Percentiles rank a stretch among this genome's conserved stretches.
Evolutionary conservation across 2,888 invertebrate species (phyloP).

Genomic region (Mesochorus sp.): DNA sequence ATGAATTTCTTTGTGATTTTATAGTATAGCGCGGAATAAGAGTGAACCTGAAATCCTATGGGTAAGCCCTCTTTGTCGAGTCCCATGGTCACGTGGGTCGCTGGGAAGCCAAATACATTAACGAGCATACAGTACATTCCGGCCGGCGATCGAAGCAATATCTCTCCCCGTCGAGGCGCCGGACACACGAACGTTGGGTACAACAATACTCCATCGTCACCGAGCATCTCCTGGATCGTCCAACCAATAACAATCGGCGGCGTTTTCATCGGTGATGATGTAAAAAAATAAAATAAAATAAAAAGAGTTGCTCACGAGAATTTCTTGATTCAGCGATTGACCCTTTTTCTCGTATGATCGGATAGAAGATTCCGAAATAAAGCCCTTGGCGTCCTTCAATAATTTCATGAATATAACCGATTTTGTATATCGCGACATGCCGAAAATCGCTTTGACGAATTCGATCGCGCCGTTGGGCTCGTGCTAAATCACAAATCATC

Average conservation of each 20-base stretch:
- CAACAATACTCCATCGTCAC: constrained; percentile 84
- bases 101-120: constrained; percentile 90
- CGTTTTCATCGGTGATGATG: no score
- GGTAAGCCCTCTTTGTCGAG: constrained; percentile 86
- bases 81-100: constrained; percentile 89
- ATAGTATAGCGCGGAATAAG: no score
- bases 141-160: constrained; percentile 84
- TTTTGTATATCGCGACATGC: constrained; percentile 81
- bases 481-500: constrained; percentile 67
- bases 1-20: no score
- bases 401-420: constrained; percentile 77
- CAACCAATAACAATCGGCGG: no score
- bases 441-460: constrained; percentile 76
- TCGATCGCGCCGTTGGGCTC: constrained; percentile 73
- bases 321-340: constrained; percentile 70
- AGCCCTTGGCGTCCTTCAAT: constrained; percentile 78
- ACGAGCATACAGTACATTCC: constrained; percentile 86
- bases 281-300: not conserved
- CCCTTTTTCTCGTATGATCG: constrained; percentile 77
- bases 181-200: constrained; percentile 83
- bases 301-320: constrained; percentile 55
- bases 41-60: constrained; percentile 91
- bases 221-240: constrained; percentile 85
- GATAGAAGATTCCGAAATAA: constrained; percentile 74
- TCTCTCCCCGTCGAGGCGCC: constrained; percentile 83